phyloP scores from a whole-genome alignment of 2,797 vertebrate species.

The Poeciliopsis presidionis region DNA sequence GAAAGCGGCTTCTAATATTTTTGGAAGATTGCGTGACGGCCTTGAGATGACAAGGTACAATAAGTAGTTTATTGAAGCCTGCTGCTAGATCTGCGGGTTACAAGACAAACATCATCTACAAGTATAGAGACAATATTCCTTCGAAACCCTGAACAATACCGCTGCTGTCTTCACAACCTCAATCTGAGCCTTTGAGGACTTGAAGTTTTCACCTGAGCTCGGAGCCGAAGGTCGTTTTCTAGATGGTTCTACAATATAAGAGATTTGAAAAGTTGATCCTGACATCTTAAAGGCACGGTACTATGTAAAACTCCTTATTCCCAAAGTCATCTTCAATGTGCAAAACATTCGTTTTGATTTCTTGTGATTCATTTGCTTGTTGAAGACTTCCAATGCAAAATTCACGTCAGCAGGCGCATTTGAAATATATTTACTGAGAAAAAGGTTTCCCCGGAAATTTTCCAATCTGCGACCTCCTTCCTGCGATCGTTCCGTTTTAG shows the following conservation, averaged over 20 bases:
- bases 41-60: conserved; percentile 4
- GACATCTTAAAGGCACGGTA: no score
- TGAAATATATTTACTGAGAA: not conserved
- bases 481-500: conserved; percentile 6
- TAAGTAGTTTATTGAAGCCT: conserved; percentile 2
- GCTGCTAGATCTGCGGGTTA: conserved; percentile 10
- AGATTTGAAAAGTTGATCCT: not conserved
- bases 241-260: not conserved
- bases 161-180: not conserved
- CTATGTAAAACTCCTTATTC: not conserved
- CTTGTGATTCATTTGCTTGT: not conserved
- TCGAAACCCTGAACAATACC: not conserved
- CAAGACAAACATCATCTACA: conserved; percentile 7
- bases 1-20: conserved; percentile 39
- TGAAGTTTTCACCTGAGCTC: not conserved
- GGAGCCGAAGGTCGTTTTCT: not conserved
- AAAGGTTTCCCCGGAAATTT: not conserved
- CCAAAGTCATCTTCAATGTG: not conserved
- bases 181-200: not conserved
- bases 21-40: conserved; percentile 7
- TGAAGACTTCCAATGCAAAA: not conserved
- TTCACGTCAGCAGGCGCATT: not conserved
- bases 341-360: not conserved
- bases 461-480: not conserved
- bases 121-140: not conserved